Conservation (phyloP, 2,888 invertebrate species). For the Molorchus minor region DNA sequence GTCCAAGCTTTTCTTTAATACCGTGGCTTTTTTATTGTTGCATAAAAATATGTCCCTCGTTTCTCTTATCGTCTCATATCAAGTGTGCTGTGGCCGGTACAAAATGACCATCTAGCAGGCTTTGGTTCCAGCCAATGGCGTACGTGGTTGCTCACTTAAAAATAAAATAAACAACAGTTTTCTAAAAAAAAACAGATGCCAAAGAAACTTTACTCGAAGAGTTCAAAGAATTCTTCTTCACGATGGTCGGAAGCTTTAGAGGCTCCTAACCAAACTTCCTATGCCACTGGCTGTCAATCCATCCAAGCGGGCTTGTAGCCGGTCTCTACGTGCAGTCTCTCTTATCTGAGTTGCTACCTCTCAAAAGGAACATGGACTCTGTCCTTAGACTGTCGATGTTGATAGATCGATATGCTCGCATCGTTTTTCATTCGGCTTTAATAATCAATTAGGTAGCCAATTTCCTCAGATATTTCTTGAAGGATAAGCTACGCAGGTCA, state of each 20-base stretch:
- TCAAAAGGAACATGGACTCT: conserved; percentile 16
- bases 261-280: too few species aligned
- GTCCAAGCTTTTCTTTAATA: conserved; percentile 14
- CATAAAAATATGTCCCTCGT: conserved; percentile 42
- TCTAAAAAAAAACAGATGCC: too few species aligned
- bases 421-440: conserved; percentile 22
- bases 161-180: too few species aligned
- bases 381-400: conserved; percentile 17
- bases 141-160: too few species aligned
- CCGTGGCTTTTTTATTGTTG: conserved; percentile 35
- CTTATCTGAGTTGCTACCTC: conserved; percentile 7
- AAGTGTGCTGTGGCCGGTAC: conserved; percentile 42
- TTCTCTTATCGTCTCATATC: conserved; percentile 48
- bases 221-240: too few species aligned
- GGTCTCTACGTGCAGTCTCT: conserved; percentile 20
- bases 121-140: conserved; percentile 36
- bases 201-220: too few species aligned
- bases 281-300: conserved; percentile 10
- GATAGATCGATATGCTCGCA: conserved; percentile 16
- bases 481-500: conserved; percentile 21
- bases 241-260: too few species aligned
- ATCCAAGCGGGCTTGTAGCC: conserved; percentile 12
- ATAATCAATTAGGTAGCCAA: conserved; percentile 27
- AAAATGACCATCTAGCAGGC: conserved; percentile 46
- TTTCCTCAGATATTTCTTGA: conserved; percentile 18